A percentile compares a stretch with the other conserved stretches of the same genome.
These are phyloP conservation scores for Fissipunctia ypsillon DNA, from an alignment of 2,888 invertebrate genomes.

Conservation along the genomic window DNA sequence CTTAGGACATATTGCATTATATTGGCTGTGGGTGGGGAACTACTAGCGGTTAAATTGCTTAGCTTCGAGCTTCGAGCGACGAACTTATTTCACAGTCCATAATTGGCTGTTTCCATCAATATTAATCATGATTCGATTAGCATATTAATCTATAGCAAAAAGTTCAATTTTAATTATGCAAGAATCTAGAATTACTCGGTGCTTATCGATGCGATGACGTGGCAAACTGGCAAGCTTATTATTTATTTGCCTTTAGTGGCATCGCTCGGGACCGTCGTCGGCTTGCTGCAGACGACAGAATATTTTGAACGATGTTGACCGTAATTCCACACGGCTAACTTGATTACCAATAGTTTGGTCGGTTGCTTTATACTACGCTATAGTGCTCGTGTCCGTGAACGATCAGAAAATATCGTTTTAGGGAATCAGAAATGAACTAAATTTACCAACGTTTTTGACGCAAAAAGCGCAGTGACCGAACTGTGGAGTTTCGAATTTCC, in stretches of 20 bases:
- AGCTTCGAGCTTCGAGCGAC: background rate
- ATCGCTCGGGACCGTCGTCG: slow-evolving; percentile 24
- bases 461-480: slow-evolving; percentile 32
- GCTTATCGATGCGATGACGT: slow-evolving; percentile 55
- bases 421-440: slow-evolving; percentile 25
- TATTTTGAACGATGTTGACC: slow-evolving; percentile 54
- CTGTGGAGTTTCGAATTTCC: slow-evolving; percentile 40
- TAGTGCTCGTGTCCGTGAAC: slow-evolving; percentile 14
- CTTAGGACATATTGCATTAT: too few relatives aligned
- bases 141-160: slow-evolving; percentile 25
- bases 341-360: slow-evolving; percentile 31
- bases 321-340: slow-evolving; percentile 36
- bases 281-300: slow-evolving; percentile 38
- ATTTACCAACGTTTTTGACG: slow-evolving; percentile 27
- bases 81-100: background rate
- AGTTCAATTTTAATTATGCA: slow-evolving; percentile 49
- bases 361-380: slow-evolving; percentile 16
- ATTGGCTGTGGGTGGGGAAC: too few relatives aligned
- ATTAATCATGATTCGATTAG: slow-evolving; percentile 28
- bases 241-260: slow-evolving; percentile 59
- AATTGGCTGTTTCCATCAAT: slow-evolving; percentile 22
- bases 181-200: slow-evolving; percentile 35
- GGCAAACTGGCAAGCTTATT: slow-evolving; percentile 53
- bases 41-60: background rate
- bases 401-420: slow-evolving; percentile 20